phyloP scores from a whole-genome alignment of 2,888 invertebrate species.

The Orchesella flavescens region DNA sequence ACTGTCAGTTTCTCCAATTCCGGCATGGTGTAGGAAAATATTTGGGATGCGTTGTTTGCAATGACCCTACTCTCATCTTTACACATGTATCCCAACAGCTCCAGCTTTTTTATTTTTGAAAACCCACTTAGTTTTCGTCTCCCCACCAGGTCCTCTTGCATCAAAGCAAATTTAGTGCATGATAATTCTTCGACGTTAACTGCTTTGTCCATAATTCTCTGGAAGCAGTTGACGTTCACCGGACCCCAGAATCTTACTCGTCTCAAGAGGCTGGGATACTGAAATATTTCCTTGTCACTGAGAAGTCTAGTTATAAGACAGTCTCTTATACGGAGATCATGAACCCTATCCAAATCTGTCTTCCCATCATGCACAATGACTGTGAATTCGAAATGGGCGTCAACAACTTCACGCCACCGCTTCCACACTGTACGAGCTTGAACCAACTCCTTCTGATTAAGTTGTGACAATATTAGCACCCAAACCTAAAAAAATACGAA shows the following conservation, averaged over 20 bases:
- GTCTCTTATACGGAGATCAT: constrained; percentile 52
- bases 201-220: constrained; percentile 46
- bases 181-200: constrained; percentile 55
- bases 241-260: constrained; percentile 62
- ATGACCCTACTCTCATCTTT: constrained; percentile 57
- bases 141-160: constrained; percentile 51
- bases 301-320: constrained; percentile 56
- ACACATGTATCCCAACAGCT: constrained; percentile 60
- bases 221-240: constrained; percentile 40
- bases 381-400: constrained; percentile 56
- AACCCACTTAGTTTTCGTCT: constrained; percentile 49
- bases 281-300: constrained; percentile 51
- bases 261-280: constrained; percentile 55
- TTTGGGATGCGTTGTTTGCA: constrained; percentile 40
- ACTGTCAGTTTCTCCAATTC: constrained; percentile 52
- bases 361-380: constrained; percentile 63
- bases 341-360: constrained; percentile 52
- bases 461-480: constrained; percentile 52
- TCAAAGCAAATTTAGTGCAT: constrained; percentile 56
- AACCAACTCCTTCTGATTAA: constrained; percentile 61
- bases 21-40: constrained; percentile 53
- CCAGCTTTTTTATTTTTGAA: constrained; percentile 58
- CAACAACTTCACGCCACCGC: constrained; percentile 58
- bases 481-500: constrained; percentile 48
- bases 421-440: constrained; percentile 57